phyloP scores from a whole-genome alignment of 2,797 vertebrate species.

The Capromys pilorides region DNA sequence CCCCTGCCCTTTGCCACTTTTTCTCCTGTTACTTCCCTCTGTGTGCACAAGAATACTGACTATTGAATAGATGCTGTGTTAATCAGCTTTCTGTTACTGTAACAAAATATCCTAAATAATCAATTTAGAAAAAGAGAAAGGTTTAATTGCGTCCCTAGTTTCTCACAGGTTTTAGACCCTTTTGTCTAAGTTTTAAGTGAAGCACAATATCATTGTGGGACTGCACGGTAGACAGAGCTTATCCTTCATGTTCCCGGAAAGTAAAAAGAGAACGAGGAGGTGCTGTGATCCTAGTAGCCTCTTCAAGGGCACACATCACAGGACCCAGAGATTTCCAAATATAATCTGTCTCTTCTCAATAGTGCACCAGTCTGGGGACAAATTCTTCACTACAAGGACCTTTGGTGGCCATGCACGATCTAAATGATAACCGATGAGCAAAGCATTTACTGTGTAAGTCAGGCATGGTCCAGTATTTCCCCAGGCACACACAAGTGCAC shows the following conservation, averaged over 20 bases:
- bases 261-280: neutral
- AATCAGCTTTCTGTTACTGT: neutral
- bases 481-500: neutral
- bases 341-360: neutral
- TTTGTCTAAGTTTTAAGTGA: neutral
- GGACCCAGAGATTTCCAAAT: neutral
- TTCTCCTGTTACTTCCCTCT: neutral
- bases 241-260: neutral
- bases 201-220: neutral
- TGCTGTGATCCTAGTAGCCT: too few relatives aligned
- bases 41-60: neutral
- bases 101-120: neutral
- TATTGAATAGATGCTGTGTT: neutral
- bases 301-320: neutral
- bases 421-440: neutral
- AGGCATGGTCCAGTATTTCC: neutral
- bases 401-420: neutral
- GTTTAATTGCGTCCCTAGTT: neutral
- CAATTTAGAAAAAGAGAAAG: neutral
- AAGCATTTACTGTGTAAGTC: neutral
- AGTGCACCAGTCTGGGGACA: neutral
- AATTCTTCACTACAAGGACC: too few relatives aligned
- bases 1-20: neutral
- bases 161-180: neutral
- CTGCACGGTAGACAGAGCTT: neutral